Evolutionary conservation across 2,113 vertebrate genomes (phyloP).

Genomic region (Oenanthe melanoleuca): DNA sequence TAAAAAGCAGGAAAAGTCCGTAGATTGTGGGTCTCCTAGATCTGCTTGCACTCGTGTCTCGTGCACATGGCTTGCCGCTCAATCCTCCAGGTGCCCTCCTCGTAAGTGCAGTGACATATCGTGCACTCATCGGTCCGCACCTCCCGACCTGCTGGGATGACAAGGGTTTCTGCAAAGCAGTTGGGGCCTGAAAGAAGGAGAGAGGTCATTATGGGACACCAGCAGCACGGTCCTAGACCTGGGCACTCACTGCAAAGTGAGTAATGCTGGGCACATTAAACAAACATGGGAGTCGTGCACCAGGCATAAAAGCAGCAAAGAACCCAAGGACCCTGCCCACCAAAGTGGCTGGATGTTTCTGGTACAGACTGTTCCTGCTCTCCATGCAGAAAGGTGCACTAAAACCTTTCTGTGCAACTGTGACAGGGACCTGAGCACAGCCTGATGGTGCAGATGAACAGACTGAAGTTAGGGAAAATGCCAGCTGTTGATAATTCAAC

Average conservation of each 20-base stretch:
- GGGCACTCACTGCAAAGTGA: accelerated
- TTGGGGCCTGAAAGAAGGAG: conserved; percentile 87
- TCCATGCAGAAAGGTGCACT: accelerated
- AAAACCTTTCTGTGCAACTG: not conserved
- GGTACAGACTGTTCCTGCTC: accelerated
- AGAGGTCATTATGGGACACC: not conserved
- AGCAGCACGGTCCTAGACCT: not conserved
- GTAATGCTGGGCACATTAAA: accelerated
- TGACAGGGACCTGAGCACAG: not conserved
- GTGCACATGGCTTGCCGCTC: conserved; percentile 97
- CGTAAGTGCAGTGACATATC: conserved; percentile 97
- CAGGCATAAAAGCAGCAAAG: not conserved
- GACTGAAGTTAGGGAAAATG: not conserved
- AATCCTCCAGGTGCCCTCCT: conserved; percentile 96
- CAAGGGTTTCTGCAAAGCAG: conserved; percentile 92
- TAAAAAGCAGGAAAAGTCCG: conserved; percentile 56
- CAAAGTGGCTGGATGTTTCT: accelerated
- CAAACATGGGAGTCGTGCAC: accelerated
- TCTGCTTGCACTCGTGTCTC: conserved; percentile 92
- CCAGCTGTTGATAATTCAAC: not conserved
- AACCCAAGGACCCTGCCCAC: accelerated
- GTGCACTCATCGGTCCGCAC: conserved; percentile 96
- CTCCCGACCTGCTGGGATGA: conserved; percentile 95
- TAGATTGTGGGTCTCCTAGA: conserved; percentile 71
- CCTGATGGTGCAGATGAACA: accelerated